Evolutionary conservation across 2,888 invertebrate species (phyloP).

Genomic region (Digitonthophagus gazella): DNA sequence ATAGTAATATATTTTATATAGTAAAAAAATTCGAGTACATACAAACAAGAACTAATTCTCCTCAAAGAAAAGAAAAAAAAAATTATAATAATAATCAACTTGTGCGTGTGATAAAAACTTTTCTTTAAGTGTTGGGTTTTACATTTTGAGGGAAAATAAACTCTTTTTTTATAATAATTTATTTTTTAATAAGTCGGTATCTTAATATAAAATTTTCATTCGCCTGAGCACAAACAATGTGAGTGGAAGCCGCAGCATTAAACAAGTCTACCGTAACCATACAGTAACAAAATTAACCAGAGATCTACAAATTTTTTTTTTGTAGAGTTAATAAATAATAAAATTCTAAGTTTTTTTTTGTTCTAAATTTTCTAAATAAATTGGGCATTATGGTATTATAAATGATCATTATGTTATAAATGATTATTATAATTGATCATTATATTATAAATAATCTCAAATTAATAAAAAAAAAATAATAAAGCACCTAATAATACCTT

Average conservation of each 20-base stretch:
- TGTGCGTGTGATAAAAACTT: background rate
- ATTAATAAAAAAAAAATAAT: background rate
- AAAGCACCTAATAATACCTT: conserved; percentile 19
- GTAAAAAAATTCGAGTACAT: conserved; percentile 48
- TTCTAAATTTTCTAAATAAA: background rate
- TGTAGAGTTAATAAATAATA: no score
- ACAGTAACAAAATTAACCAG: conserved; percentile 28
- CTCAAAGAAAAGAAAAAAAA: no score
- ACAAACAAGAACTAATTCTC: conserved; percentile 41
- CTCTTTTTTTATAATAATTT: no score
- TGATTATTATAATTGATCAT: no score
- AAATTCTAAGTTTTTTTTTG: background rate
- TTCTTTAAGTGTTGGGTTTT: no score
- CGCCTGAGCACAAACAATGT: conserved; percentile 82
- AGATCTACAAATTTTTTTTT: conserved; percentile 18
- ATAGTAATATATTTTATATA: conserved; percentile 47
- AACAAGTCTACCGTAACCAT: conserved; percentile 33
- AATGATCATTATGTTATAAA: no score
- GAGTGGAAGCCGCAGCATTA: conserved; percentile 67
- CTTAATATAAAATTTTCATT: conserved; percentile 29
- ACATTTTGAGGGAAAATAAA: no score
- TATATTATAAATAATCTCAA: no score
- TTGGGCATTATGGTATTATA: no score
- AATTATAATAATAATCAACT: background rate
- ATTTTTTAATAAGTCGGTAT: no score